Evolutionary conservation across 1,140 invertebrate species (phyloP).

Genomic region (Drosophila tani): DNA sequence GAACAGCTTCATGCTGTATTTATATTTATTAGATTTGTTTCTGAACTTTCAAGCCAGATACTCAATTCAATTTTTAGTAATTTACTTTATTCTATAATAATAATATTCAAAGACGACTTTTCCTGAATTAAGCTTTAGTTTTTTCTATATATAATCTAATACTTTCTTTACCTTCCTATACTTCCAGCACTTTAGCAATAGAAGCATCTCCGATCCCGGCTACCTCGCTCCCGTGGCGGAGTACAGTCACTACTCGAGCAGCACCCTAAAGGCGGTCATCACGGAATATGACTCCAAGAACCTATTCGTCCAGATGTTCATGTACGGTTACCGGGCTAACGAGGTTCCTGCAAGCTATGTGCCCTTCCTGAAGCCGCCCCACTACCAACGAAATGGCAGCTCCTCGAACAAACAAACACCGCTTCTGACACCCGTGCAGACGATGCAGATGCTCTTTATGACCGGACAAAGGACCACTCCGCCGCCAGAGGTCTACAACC

Average conservation of each 20-base stretch:
- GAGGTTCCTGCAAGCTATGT: slow-evolving; percentile 47
- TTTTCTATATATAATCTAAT: too few species aligned
- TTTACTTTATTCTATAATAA: too few species aligned
- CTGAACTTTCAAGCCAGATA: too few species aligned
- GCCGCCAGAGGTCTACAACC: background rate
- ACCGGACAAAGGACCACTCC: slow-evolving; percentile 35
- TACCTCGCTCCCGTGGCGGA: slow-evolving; percentile 59
- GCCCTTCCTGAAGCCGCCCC: slow-evolving; percentile 52
- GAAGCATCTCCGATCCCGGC: background rate
- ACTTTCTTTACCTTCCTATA: too few species aligned
- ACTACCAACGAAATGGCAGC: slow-evolving; percentile 19
- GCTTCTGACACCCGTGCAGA: slow-evolving; percentile 44
- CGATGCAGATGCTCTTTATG: slow-evolving; percentile 53
- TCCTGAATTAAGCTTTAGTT: too few species aligned
- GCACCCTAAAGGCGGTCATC: slow-evolving; percentile 65
- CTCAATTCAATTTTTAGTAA: too few species aligned
- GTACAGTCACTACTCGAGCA: slow-evolving; percentile 65
- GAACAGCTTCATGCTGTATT: too few species aligned
- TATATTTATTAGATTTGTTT: too few species aligned
- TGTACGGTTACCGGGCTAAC: slow-evolving; percentile 62
- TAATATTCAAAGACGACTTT: too few species aligned
- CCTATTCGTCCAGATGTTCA: slow-evolving; percentile 72
- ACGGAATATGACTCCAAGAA: slow-evolving; percentile 54
- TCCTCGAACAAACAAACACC: background rate
- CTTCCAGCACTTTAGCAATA: slow-evolving; percentile 44